Evolutionary conservation across 2,797 vertebrate species (phyloP).

Genomic region (Malurus leucopterus): DNA sequence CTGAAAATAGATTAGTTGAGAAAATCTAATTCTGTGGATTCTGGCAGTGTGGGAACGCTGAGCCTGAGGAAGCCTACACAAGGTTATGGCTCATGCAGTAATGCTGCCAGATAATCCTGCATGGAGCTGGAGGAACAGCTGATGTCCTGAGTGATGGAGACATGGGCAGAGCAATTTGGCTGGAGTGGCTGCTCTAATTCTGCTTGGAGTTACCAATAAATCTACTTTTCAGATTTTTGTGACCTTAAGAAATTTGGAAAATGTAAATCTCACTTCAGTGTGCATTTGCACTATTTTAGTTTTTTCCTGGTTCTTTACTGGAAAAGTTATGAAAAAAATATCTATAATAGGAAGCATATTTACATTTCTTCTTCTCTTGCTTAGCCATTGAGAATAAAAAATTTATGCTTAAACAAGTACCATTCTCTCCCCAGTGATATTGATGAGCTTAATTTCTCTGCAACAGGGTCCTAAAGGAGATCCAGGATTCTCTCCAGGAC

Average conservation of each 20-base stretch:
- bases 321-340: background rate
- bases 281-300: background rate
- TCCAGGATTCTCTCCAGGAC: slow-evolving; percentile 87
- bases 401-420: too few species aligned
- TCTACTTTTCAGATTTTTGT: background rate
- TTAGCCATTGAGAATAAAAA: background rate
- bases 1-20: background rate
- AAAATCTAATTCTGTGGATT: background rate
- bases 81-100: background rate
- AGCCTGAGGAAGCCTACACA: background rate
- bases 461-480: slow-evolving; percentile 91
- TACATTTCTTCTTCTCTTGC: background rate
- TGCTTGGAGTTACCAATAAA: background rate
- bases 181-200: background rate
- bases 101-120: background rate
- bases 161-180: background rate
- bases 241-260: background rate
- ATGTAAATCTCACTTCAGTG: background rate
- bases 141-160: background rate
- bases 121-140: background rate
- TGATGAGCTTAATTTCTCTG: slow-evolving; percentile 21
- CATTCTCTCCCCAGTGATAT: background rate
- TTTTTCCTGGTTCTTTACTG: background rate
- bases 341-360: background rate
- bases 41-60: background rate